Evolutionary conservation across 2,888 invertebrate species (phyloP), one percentile per base, ranked within the genome.

Genomic region (Busseola fusca): DNA sequence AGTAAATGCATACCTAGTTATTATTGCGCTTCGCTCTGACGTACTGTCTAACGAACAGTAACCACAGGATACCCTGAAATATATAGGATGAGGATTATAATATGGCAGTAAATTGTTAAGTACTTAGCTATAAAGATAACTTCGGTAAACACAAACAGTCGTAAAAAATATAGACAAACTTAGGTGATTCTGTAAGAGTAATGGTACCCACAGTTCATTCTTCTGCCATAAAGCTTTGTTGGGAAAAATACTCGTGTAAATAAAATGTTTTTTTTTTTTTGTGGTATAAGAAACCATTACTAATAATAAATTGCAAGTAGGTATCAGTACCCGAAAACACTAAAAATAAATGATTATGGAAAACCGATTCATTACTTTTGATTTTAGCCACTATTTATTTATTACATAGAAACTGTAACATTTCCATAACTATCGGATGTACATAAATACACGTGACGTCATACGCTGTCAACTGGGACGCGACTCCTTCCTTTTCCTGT

Each of bases 401-500:
- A 56, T 34, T 42, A 74, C n/a, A 52, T 56, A 76, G 27, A 50
- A 54, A 64, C 50, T 34, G 16, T 57, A 66, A 62, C 69, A 63
- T 82, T 75, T 75, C 63, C 72, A 74, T 64, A 9, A 64, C 57
- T 69, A 72, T 80, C 64, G 74, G 56, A 69, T 67, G 27, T 27
- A 71, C 62, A 63, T 52, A 63, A 66, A 69, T 71, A 76, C 60
- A 58, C 58, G 59, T 71, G 66, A 70, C 62, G 70, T 65, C 63
- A 79, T 58, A 72, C 72, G 60, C 72, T 74, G 79, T 82, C 82
- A 82, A 82, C 80, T 82, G 78, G 81, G 84, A 78, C 82, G 64
- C 75, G 77, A 71, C 76, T 76, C 76, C 83, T 87, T 87, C 87
- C 87, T 87, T 82, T 90, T 89, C 88, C 89, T 80, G 83, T 58